A percentile compares a stretch with the other conserved stretches of the same genome.
Conservation (phyloP, 2,888 invertebrate genomes). For the Apodemia duryi region DNA sequence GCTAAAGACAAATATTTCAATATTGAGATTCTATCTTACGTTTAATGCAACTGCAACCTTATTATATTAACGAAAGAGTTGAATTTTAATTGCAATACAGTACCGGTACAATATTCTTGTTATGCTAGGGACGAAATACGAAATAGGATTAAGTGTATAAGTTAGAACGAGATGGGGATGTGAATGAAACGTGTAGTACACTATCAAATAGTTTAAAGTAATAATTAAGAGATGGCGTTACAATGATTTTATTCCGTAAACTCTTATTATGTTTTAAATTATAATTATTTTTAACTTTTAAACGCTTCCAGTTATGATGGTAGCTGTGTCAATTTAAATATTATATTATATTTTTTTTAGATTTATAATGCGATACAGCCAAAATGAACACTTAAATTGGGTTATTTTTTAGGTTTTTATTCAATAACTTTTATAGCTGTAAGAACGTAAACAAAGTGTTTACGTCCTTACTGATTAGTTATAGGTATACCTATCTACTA, state of each 20-base stretch:
- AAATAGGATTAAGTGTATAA: conserved; percentile 38
- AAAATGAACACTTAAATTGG: too few species aligned
- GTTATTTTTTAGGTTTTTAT: too few species aligned
- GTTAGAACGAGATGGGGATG: conserved; percentile 49
- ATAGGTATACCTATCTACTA: too few species aligned
- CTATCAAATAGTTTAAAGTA: conserved; percentile 8
- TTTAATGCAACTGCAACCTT: conserved; percentile 68
- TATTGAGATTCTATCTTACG: conserved; percentile 45
- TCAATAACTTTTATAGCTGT: too few species aligned
- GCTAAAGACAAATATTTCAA: conserved; percentile 49
- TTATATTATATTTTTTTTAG: not conserved
- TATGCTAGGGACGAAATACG: conserved; percentile 47
- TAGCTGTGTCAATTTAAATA: not conserved
- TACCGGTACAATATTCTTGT: conserved; percentile 45
- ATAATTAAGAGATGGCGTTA: conserved; percentile 66
- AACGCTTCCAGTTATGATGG: not conserved
- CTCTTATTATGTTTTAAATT: not conserved
- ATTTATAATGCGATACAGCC: too few species aligned
- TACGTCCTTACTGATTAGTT: too few species aligned
- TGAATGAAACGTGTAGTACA: conserved; percentile 48
- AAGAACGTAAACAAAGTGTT: too few species aligned
- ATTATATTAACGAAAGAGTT: conserved; percentile 49
- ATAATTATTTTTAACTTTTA: not conserved
- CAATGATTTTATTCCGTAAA: conserved; percentile 20
- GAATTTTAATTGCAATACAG: conserved; percentile 50